These are phyloP conservation scores for Lophochroa leadbeateri DNA, from an alignment of 2,113 vertebrate species.

Conservation along the genomic window DNA sequence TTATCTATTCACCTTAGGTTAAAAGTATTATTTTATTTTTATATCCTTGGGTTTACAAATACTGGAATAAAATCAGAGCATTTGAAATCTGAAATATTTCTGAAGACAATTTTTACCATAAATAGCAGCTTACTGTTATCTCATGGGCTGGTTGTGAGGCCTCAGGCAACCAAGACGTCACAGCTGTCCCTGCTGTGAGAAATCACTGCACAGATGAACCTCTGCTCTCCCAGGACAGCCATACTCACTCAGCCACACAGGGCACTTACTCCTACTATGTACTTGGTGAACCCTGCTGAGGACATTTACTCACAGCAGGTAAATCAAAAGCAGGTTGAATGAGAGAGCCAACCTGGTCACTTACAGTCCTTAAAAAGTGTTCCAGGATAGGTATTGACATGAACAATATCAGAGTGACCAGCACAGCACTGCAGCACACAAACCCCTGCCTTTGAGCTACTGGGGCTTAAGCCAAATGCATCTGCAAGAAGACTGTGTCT, in stretches of 20 bases:
- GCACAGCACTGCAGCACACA: background rate
- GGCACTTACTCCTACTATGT: background rate
- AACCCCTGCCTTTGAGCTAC: background rate
- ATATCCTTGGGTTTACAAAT: background rate
- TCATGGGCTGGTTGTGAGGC: background rate
- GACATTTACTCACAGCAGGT: background rate
- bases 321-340: background rate
- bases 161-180: background rate
- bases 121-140: background rate
- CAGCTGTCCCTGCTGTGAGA: background rate
- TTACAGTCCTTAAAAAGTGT: background rate
- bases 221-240: background rate
- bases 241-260: fast-evolving
- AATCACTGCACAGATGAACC: background rate
- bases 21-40: background rate
- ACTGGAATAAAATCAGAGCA: background rate
- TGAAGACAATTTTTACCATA: background rate
- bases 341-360: background rate
- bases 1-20: background rate
- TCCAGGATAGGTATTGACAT: background rate
- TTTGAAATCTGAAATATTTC: background rate
- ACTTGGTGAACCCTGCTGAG: background rate
- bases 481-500: background rate
- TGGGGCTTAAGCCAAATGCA: background rate
- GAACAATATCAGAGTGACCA: background rate